A percentile compares a stretch with the other conserved stretches of the same genome.
These are phyloP conservation scores for Pseudanteris insignis DNA, from an alignment of 2,888 invertebrate species.

Conservation along the genomic window DNA sequence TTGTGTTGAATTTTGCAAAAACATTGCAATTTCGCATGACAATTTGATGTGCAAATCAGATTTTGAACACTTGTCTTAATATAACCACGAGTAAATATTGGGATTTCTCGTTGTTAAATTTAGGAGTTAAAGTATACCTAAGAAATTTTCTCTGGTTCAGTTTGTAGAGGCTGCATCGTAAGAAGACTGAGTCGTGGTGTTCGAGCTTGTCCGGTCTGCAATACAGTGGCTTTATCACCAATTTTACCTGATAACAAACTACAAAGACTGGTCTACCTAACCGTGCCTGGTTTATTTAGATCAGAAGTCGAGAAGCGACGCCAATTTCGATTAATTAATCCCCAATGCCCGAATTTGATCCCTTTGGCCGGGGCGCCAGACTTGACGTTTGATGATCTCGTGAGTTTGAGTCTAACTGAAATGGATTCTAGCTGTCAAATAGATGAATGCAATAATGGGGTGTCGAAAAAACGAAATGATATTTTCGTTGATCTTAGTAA, in stretches of 20 bases:
- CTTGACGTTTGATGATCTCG: conserved; percentile 56
- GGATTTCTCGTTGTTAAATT: neutral
- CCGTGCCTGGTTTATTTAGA: conserved; percentile 59
- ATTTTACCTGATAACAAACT: conserved; percentile 54
- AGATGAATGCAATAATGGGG: conserved; percentile 10
- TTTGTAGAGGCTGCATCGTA: conserved; percentile 62
- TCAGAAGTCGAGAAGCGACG: conserved; percentile 58
- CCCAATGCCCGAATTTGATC: conserved; percentile 53
- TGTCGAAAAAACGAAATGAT: conserved; percentile 10
- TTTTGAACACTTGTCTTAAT: no score
- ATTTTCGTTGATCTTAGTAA: conserved; percentile 3
- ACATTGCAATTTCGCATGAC: no score
- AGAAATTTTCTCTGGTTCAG: conserved; percentile 37
- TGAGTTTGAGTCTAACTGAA: conserved; percentile 57
- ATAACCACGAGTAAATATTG: no score
- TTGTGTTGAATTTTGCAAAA: no score
- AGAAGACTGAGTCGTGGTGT: conserved; percentile 55
- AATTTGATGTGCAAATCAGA: no score
- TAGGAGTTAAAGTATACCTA: neutral
- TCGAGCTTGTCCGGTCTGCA: conserved; percentile 58
- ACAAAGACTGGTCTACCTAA: conserved; percentile 58
- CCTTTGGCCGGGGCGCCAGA: conserved; percentile 55
- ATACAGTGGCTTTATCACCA: conserved; percentile 50
- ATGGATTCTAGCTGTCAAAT: conserved; percentile 26
- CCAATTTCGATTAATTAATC: conserved; percentile 56